phyloP scores from a whole-genome alignment of 2,888 invertebrate genomes.

The Amblyteles armatorius region DNA sequence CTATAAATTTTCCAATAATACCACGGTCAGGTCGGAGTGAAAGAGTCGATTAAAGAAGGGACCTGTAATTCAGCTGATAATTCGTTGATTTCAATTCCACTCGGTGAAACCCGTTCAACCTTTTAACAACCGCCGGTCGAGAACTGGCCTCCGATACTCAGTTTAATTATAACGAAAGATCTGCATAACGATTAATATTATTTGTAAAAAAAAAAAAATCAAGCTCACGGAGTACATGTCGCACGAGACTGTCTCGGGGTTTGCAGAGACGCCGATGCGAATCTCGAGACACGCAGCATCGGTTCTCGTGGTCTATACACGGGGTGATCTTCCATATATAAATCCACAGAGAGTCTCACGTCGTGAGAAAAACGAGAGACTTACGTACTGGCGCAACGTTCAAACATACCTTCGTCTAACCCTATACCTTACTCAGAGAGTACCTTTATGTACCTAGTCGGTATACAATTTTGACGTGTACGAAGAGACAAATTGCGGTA shows the following conservation, averaged over 20 bases:
- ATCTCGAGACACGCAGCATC: slow-evolving; percentile 44
- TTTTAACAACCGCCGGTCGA: not conserved
- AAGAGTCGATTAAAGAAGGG: not conserved
- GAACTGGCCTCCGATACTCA: not conserved
- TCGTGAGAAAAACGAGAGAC: slow-evolving; percentile 60
- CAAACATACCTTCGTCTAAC: slow-evolving; percentile 33
- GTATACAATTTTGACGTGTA: slow-evolving; percentile 67
- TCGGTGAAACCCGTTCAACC: not conserved
- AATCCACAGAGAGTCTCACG: slow-evolving; percentile 52
- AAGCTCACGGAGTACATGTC: not conserved
- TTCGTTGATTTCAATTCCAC: slow-evolving; percentile 18
- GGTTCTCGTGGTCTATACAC: slow-evolving; percentile 40
- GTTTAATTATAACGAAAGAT: not conserved
- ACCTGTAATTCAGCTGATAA: slow-evolving; percentile 4
- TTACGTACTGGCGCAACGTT: slow-evolving; percentile 41
- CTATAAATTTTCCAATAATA: slow-evolving; percentile 38
- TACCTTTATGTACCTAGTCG: slow-evolving; percentile 36
- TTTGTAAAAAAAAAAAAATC: not conserved
- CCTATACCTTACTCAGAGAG: slow-evolving; percentile 43
- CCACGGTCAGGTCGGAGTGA: not conserved
- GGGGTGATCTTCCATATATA: slow-evolving; percentile 57
- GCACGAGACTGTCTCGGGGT: not conserved
- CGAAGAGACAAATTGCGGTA: slow-evolving; percentile 65
- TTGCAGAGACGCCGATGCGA: slow-evolving; percentile 9
- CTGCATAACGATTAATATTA: not conserved